Conservation (phyloP, 2,113 vertebrate species). For the Urocynchramus pylzowi region DNA sequence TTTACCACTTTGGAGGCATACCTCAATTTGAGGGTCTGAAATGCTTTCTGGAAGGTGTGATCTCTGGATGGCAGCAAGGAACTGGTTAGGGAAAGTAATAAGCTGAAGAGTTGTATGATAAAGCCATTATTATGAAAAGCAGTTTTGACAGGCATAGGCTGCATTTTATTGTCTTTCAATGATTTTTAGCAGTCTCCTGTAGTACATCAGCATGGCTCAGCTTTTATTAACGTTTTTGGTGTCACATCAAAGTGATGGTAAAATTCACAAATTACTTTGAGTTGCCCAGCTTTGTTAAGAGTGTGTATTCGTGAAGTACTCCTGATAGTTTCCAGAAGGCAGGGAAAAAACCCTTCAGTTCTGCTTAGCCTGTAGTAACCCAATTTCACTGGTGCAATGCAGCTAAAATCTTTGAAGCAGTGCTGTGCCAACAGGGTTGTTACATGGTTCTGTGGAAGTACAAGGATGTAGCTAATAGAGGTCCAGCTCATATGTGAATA, state of each 20-base stretch:
- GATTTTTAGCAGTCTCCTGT: not conserved
- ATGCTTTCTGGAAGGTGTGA: not conserved
- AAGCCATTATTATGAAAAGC: not conserved
- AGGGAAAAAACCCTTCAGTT: not conserved
- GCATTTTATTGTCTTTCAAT: not conserved
- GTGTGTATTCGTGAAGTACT: not conserved
- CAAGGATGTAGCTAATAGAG: not conserved
- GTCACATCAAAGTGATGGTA: not conserved
- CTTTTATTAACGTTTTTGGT: not conserved
- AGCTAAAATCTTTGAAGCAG: constrained; percentile 12
- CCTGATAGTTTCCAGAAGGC: not conserved
- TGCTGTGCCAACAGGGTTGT: not conserved
- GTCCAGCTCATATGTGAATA: not conserved
- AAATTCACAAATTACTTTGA: not conserved
- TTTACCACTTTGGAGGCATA: not conserved
- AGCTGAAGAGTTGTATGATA: not conserved
- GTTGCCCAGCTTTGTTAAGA: not conserved
- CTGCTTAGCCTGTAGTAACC: not conserved
- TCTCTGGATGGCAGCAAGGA: not conserved
- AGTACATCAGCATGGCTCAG: not conserved
- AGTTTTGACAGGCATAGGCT: not conserved
- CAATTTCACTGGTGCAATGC: constrained; percentile 7
- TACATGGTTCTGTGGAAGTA: not conserved
- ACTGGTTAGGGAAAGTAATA: not conserved
- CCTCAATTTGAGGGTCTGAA: not conserved